Conservation (phyloP, 2,888 invertebrate species). For the Chloroclysta siterata region DNA sequence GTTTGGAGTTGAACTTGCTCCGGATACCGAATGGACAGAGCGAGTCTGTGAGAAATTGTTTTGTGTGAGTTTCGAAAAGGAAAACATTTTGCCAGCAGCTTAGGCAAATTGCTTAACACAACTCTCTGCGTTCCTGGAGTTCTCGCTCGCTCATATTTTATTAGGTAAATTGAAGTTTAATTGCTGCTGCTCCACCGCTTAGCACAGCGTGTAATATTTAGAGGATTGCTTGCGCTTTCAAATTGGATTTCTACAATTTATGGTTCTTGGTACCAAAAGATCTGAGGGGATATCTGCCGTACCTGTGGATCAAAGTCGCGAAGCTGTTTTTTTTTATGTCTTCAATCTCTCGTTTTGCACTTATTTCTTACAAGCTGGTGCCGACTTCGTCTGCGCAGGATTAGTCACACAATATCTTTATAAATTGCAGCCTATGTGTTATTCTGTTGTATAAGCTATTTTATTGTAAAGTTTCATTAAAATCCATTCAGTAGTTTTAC, state of each 20-base stretch:
- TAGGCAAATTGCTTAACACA: slow-evolving; percentile 74
- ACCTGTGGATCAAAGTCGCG: too few species aligned
- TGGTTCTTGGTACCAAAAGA: too few species aligned
- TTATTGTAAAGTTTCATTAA: too few species aligned
- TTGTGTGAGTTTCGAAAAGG: slow-evolving; percentile 79
- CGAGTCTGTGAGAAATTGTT: slow-evolving; percentile 77
- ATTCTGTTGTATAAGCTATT: too few species aligned
- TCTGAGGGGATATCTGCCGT: too few species aligned
- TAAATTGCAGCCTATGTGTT: too few species aligned
- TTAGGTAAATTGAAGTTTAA: slow-evolving; percentile 69
- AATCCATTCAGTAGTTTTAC: too few species aligned
- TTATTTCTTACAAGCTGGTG: too few species aligned
- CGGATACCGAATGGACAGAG: slow-evolving; percentile 76
- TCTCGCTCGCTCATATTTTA: slow-evolving; percentile 66
- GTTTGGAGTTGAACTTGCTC: slow-evolving; percentile 77
- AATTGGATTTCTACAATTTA: not conserved
- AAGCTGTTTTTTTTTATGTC: too few species aligned
- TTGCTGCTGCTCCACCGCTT: slow-evolving; percentile 46
- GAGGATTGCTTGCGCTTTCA: slow-evolving; percentile 28
- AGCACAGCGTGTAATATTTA: slow-evolving; percentile 23
- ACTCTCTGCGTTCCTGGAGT: slow-evolving; percentile 50
- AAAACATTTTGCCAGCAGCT: slow-evolving; percentile 80
- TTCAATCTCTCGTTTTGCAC: not conserved
- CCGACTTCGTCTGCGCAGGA: too few species aligned
- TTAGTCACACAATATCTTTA: too few species aligned